Percentiles rank a stretch among this genome's conserved stretches.
Evolutionary conservation across 2,888 invertebrate species (phyloP).

Genomic region (Cryptosula pallasiana): DNA sequence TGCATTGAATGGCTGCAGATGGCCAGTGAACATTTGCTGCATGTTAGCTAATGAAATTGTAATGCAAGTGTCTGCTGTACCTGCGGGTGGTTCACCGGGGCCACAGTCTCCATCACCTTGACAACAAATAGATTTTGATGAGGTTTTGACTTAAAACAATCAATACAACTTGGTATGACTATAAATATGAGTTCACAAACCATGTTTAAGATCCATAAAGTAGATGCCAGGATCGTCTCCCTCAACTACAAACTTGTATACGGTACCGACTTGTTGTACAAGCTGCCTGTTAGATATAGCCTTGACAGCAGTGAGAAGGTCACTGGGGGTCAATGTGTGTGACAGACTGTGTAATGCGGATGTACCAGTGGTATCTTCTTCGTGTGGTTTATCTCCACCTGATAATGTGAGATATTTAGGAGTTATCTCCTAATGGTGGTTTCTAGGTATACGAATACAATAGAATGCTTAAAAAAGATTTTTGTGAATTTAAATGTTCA

Average conservation of each 20-base stretch:
- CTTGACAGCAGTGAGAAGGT: conserved; percentile 7
- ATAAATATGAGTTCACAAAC: too few relatives aligned
- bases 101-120: conserved; percentile 16
- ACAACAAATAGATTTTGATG: too few relatives aligned
- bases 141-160: too few relatives aligned
- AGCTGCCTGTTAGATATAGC: background rate
- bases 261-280: background rate
- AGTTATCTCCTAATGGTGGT: too few relatives aligned
- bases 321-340: background rate
- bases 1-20: conserved; percentile 9
- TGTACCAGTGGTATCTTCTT: background rate
- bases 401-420: too few relatives aligned
- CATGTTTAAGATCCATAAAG: conserved; percentile 21
- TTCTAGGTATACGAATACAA: too few relatives aligned
- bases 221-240: background rate
- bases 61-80: conserved; percentile 1
- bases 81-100: conserved; percentile 1
- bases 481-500: too few relatives aligned
- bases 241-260: conserved; percentile 3
- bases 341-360: background rate
- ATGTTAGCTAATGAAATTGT: conserved; percentile 15
- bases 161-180: too few relatives aligned
- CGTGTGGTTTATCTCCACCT: too few relatives aligned
- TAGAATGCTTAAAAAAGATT: too few relatives aligned
- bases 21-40: conserved; percentile 19